Evolutionary conservation across 2,888 invertebrate genomes (phyloP).

Genomic region (Melipona bicolor): DNA sequence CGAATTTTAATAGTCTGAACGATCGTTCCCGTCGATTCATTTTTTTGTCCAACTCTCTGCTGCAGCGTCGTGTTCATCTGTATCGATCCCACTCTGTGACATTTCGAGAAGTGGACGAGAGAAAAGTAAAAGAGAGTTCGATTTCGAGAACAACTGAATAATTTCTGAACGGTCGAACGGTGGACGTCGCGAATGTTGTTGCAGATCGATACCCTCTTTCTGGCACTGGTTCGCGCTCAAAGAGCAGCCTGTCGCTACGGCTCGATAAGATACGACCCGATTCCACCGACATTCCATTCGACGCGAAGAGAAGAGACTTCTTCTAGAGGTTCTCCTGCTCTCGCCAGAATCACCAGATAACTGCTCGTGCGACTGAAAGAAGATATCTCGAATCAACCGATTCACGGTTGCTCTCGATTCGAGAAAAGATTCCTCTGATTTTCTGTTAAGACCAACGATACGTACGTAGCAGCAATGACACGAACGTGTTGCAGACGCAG

Average conservation of each 20-base stretch:
- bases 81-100: too few relatives aligned
- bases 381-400: neutral
- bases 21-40: neutral
- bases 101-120: neutral
- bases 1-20: neutral
- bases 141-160: constrained; percentile 52
- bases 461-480: too few relatives aligned
- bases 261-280: constrained; percentile 61
- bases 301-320: neutral
- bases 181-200: constrained; percentile 53
- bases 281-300: constrained; percentile 33
- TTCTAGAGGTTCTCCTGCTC: neutral
- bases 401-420: neutral
- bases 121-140: constrained; percentile 18
- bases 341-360: neutral
- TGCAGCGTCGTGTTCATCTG: too few relatives aligned
- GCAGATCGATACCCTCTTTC: constrained; percentile 61
- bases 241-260: constrained; percentile 57
- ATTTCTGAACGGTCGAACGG: constrained; percentile 54
- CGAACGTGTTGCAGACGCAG: too few relatives aligned
- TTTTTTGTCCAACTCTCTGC: too few relatives aligned
- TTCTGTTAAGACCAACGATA: too few relatives aligned
- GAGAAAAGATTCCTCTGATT: neutral
- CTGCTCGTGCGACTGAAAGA: neutral
- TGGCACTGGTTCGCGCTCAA: constrained; percentile 30